phyloP scores from a whole-genome alignment of 2,113 vertebrate genomes.

The Mesitornis unicolor region DNA sequence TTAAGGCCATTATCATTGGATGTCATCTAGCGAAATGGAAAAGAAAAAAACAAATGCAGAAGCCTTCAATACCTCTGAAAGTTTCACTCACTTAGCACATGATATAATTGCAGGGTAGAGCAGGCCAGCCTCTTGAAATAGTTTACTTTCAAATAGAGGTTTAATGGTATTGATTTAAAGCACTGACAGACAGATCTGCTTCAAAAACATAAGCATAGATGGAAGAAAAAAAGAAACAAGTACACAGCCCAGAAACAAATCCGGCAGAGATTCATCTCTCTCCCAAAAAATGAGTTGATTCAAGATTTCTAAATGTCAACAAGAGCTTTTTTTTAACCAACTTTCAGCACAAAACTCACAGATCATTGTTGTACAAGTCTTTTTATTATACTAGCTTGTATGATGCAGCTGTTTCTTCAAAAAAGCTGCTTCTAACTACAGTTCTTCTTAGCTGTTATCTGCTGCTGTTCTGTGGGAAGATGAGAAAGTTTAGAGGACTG shows the following conservation, averaged over 20 bases:
- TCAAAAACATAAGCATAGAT: background rate
- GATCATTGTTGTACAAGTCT: background rate
- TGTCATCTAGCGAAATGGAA: conserved; percentile 68
- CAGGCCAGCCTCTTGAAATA: background rate
- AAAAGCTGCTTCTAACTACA: background rate
- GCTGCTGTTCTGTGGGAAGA: background rate
- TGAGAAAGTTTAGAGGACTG: background rate
- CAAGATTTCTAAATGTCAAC: background rate
- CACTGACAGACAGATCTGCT: background rate
- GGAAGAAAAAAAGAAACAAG: background rate
- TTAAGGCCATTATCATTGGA: conserved; percentile 76
- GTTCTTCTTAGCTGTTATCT: background rate
- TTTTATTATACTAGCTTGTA: background rate
- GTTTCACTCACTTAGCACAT: conserved; percentile 43
- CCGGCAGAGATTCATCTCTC: background rate
- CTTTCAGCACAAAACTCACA: background rate
- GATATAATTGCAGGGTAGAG: conserved; percentile 17
- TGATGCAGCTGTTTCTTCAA: background rate
- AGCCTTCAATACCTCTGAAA: conserved; percentile 40
- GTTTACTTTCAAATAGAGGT: conserved; percentile 51
- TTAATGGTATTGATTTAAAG: conserved; percentile 46
- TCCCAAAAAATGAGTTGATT: background rate
- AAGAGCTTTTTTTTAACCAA: background rate
- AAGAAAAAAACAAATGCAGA: background rate
- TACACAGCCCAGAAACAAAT: background rate